Base-by-base conservation (phyloP, 2,888 invertebrate genomes). In the Anarsia innoxiella region DNA sequence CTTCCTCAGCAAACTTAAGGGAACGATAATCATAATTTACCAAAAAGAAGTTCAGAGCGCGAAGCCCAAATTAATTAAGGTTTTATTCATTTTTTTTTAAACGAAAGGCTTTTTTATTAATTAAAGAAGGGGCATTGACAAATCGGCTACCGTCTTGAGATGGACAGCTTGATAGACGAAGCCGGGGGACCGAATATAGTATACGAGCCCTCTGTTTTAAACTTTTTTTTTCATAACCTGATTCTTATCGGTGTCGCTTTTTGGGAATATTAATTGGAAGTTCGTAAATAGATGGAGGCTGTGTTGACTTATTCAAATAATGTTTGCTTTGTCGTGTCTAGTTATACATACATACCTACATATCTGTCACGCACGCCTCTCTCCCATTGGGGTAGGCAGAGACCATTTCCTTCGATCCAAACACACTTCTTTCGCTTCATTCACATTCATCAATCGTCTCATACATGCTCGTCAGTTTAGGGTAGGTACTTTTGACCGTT, bases 61-160 rank as follows among this genome's bases (percentile, higher is more conserved):
- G 56, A n/a, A 42, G 40, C 59, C 55, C 65, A 61, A 78, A 82
- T 80, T 82, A 79, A 83, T 82, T 82, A 78, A 66, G 68, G 61
- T 69, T 71, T 74, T 70, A 71, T 72, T 74, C 68, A 70, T 65
- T 76, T 77, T n/a, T n/a, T 73, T 70, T 77, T 70, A 56, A 53
- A 51, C 53, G 55, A 60, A 64, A 59, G 59, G 13, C 32, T 32
- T 32, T 37, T 80, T 82, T 82, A 82, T 83, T 83, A 80, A 84
- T 83, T 82, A 83, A 74, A 59, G 70, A 65, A 52, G 65, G 67
- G 65, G 73, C 77, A 79, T 80, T 84, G 82, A 84, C 79, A 80
- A 82, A 84, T 82, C 72, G 79, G 74, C 78, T 76, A 72, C 79
- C 66, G 77, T 59, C 66, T 56, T 51, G 37, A 73, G 80, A 80